A percentile compares a stretch with the other conserved stretches of the same genome.
phyloP scores from a whole-genome alignment of 2,113 vertebrate genomes.

The Chloropsis hardwickii region DNA sequence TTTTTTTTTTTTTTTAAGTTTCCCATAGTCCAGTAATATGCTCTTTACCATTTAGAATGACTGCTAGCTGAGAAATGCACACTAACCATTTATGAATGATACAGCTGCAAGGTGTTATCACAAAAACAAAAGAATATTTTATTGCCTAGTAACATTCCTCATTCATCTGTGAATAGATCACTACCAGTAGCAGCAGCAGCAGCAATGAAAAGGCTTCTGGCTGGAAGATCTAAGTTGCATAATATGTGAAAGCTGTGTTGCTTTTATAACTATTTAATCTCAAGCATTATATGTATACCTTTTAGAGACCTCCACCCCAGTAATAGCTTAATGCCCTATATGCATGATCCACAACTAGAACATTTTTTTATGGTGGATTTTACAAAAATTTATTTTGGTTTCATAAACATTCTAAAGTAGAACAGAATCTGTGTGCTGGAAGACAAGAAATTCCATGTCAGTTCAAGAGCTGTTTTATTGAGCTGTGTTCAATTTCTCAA shows the following conservation, averaged over 20 bases:
- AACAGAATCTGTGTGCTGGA: background rate
- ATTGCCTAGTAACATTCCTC: background rate
- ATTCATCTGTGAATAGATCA: background rate
- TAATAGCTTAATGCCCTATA: background rate
- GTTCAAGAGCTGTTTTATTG: background rate
- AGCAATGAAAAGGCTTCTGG: background rate
- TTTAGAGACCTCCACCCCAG: background rate
- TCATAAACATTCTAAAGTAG: background rate
- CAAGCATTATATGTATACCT: background rate
- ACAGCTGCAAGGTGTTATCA: background rate
- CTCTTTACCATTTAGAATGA: background rate
- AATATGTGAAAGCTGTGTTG: background rate
- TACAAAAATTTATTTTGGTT: background rate
- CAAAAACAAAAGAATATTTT: background rate
- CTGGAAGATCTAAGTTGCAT: background rate
- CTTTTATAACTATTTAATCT: background rate
- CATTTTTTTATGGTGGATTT: background rate
- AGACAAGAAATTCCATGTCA: background rate
- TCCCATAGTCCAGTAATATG: background rate
- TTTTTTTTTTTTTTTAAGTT: background rate
- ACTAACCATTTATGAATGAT: background rate
- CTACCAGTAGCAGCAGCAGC: background rate
- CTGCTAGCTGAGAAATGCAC: background rate
- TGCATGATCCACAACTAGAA: background rate
- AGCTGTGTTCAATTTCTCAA: background rate